These are phyloP conservation scores for Drosophila pseudotalamancana DNA, from an alignment of 2,888 invertebrate genomes.

Conservation along the genomic window DNA sequence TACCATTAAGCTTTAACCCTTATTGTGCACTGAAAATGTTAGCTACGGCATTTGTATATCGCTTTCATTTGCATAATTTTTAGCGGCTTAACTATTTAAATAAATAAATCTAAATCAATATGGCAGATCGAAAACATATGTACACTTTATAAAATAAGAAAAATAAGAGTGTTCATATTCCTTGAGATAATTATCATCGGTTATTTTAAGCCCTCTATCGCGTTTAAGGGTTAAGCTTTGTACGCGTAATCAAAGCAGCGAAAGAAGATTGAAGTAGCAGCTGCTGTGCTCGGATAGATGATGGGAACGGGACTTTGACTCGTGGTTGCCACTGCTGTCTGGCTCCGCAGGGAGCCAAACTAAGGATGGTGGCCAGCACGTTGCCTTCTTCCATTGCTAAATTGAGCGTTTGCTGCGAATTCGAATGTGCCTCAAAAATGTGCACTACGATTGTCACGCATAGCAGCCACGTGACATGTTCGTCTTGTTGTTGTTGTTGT, in stretches of 20 bases:
- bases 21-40: not conserved
- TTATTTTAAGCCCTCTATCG: not conserved
- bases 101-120: not conserved
- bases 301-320: conserved; percentile 15
- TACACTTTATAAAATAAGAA: too few relatives aligned
- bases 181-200: too few relatives aligned
- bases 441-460: conserved; percentile 56
- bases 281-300: not conserved
- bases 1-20: conserved; percentile 36
- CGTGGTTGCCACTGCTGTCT: conserved; percentile 31
- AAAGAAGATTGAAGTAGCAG: conserved; percentile 18
- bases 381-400: conserved; percentile 27
- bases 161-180: too few relatives aligned
- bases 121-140: not conserved
- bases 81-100: not conserved
- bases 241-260: conserved; percentile 11
- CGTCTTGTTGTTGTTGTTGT: conserved; percentile 9
- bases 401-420: conserved; percentile 15
- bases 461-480: conserved; percentile 51
- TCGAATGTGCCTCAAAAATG: conserved; percentile 41
- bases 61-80: too few relatives aligned
- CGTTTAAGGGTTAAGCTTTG: conserved; percentile 28
- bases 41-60: too few relatives aligned
- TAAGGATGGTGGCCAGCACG: conserved; percentile 27
- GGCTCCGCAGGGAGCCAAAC: not conserved